Percentiles rank a stretch among this genome's conserved stretches.
Conservation (phyloP, 2,113 vertebrate genomes). For the Gracilinanus agilis region DNA sequence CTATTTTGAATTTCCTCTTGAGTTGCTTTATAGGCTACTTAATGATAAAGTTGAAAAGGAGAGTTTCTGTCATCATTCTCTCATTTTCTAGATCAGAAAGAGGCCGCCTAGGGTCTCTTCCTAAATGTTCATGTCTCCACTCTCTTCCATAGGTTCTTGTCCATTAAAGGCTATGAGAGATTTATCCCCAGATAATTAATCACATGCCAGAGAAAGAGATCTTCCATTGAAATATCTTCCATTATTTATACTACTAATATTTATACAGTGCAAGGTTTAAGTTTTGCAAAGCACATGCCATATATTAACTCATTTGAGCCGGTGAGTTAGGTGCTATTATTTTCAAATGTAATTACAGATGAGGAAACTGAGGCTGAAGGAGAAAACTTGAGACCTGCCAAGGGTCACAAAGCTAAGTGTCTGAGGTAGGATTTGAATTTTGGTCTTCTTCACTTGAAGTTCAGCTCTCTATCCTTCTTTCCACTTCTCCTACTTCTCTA, state of each 20-base stretch:
- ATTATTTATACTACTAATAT: not conserved
- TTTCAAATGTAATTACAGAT: not conserved
- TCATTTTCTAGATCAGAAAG: not conserved
- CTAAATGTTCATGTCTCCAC: not conserved
- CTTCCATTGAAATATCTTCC: not conserved
- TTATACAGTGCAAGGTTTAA: not conserved
- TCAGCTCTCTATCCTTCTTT: not conserved
- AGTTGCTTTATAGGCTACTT: not conserved
- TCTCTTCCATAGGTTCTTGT: not conserved
- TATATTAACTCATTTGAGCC: not conserved
- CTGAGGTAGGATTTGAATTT: not conserved
- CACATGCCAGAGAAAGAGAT: not conserved
- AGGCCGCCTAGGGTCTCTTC: not conserved
- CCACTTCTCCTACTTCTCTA: not conserved
- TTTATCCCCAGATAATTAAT: not conserved
- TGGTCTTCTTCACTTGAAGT: not conserved
- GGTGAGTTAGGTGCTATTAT: not conserved
- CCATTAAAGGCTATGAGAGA: not conserved
- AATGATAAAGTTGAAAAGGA: not conserved
- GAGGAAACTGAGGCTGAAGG: slow-evolving; percentile 12
- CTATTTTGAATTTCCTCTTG: not conserved
- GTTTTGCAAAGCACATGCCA: not conserved
- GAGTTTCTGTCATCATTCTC: not conserved
- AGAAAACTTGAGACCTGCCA: not conserved
- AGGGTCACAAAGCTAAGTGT: not conserved